Percentiles rank a stretch among this genome's conserved stretches.
Conservation (phyloP, 1,140 invertebrate genomes). For the Oryzaephilus surinamensis region DNA sequence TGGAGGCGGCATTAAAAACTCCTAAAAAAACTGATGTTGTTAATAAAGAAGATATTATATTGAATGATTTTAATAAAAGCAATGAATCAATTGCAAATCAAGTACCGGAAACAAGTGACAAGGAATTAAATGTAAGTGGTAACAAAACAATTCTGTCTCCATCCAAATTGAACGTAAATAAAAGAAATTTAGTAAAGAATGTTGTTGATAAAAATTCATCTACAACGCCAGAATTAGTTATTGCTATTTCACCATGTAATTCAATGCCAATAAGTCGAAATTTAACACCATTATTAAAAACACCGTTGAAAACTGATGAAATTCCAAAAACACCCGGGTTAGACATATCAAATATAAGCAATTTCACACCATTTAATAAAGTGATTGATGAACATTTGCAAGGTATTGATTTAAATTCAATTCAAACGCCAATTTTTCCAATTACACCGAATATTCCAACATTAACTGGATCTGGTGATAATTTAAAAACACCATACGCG, state of each 20-base stretch:
- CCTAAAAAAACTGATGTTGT: no score
- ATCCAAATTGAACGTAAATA: slow-evolving; percentile 22
- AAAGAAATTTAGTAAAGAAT: slow-evolving; percentile 15
- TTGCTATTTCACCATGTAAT: slow-evolving; percentile 7
- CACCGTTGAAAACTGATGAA: slow-evolving; percentile 26
- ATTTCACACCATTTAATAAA: slow-evolving; percentile 27
- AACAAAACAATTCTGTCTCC: slow-evolving; percentile 19
- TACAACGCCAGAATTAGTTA: neutral
- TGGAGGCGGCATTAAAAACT: no score
- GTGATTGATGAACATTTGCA: slow-evolving; percentile 27
- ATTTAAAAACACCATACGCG: slow-evolving; percentile 14
- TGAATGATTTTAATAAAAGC: no score
- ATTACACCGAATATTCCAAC: no score
- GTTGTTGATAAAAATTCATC: neutral
- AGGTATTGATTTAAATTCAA: slow-evolving; percentile 17
- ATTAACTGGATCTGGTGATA: no score
- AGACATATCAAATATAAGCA: slow-evolving; percentile 3
- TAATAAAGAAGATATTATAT: no score
- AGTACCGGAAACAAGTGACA: no score
- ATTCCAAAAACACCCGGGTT: slow-evolving; percentile 21
- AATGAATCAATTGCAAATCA: no score
- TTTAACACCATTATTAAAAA: slow-evolving; percentile 18
- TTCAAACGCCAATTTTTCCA: slow-evolving; percentile 30
- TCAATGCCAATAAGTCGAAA: slow-evolving; percentile 12
- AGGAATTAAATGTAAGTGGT: no score